A percentile compares a stretch with the other conserved stretches of the same genome.
phyloP scores from a whole-genome alignment of 1,140 invertebrate genomes.

The Elysia chlorotica region DNA sequence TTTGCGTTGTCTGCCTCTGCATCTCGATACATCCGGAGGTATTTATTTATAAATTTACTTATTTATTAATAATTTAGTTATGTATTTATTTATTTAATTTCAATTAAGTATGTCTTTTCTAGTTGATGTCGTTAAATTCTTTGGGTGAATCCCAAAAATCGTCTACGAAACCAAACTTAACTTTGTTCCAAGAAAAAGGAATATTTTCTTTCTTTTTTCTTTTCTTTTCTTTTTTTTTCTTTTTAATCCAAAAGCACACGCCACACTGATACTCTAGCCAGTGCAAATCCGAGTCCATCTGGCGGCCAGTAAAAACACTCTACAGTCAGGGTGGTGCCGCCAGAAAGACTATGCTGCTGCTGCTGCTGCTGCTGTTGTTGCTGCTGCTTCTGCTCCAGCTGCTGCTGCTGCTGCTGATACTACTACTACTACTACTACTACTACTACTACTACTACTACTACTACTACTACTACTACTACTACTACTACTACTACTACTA shows the following conservation, averaged over 20 bases:
- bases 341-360: background rate
- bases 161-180: too few species aligned
- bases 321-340: background rate
- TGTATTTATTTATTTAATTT: too few species aligned
- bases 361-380: slow-evolving; percentile 11
- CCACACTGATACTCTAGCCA: background rate
- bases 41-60: too few species aligned
- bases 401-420: background rate
- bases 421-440: slow-evolving; percentile 4
- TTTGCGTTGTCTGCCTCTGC: too few species aligned
- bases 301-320: background rate
- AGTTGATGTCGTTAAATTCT: too few species aligned
- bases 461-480: background rate
- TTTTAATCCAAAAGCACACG: background rate
- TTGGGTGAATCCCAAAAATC: too few species aligned
- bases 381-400: slow-evolving; percentile 14
- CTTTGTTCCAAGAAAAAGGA: background rate
- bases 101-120: too few species aligned
- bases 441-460: background rate
- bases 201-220: background rate
- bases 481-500: slow-evolving; percentile 5
- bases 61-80: too few species aligned
- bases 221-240: background rate
- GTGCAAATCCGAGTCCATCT: background rate
- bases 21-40: too few species aligned